Base-by-base conservation (phyloP, 1,140 invertebrate genomes). In the Maconellicoccus hirsutus region DNA sequence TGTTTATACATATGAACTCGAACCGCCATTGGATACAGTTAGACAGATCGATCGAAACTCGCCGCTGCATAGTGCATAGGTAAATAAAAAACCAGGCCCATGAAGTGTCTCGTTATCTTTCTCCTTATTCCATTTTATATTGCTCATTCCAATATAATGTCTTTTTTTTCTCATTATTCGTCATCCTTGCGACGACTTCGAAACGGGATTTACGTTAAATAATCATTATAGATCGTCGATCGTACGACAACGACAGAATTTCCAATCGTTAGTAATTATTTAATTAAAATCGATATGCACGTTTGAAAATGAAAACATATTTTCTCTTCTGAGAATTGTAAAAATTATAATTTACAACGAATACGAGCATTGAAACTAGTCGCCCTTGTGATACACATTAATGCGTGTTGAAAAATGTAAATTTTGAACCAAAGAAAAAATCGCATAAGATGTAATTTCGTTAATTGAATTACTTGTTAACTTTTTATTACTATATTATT, bases 401-500 rank as follows among this genome's bases (percentile, higher is more conserved):
- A 52, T 52, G 42, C 42, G 42, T 16, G 42, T 52, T 52, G 42
- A 52, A 52, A 16, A 52, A 52, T 52, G 42, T 52, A 52, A 52
- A 52, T 52, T 52, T 52, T 16, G 2, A 52, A 19, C 2, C n/a
- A 52, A 52, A 52, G n/a, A 33, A 52, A 52, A 52, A 4, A 52
- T 52, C 42, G 12, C 12, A 52, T 52, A 16, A 52, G 42, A 52
- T 52, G 42, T 52, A 52, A 52, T 52, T 52, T 52, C n/a, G 42
- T 52, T 52, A 52, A 52, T 52, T 52, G 42, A 52, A 52, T 52
- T 52, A 52, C 42, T 52, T 52, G n/a, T 52, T 19, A 52, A 52
- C 42, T 52, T 52, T 52, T 52, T 52, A 52, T 52, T 52, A 52
- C 42, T 52, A 16, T 52, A 52, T 19, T 52, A 52, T 19, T 52